phyloP scores from a whole-genome alignment of 53 echinoderm and acorn worm genomes.

The Echinarachnius parma region DNA sequence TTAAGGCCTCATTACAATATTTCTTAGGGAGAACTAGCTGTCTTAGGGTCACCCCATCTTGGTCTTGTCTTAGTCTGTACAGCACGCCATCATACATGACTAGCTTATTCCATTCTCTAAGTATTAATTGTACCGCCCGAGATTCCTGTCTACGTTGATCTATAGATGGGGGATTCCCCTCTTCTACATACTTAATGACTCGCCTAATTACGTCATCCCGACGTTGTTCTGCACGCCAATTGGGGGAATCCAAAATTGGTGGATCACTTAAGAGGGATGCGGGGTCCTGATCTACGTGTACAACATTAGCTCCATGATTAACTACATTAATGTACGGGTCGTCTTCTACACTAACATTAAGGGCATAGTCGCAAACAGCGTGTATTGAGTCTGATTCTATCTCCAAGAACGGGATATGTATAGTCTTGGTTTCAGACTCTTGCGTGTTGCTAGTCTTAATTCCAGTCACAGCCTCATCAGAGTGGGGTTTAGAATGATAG shows the following conservation, averaged over 20 bases:
- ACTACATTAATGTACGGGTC: conserved; percentile 9
- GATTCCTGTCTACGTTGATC: background rate
- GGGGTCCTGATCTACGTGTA: background rate
- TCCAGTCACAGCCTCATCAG: too few relatives aligned
- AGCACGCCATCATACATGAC: conserved; percentile 5
- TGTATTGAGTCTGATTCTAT: background rate
- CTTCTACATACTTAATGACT: background rate
- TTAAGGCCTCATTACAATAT: background rate
- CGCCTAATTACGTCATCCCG: background rate
- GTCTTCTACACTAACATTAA: conserved; percentile 10
- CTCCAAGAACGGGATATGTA: too few relatives aligned
- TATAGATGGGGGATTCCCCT: background rate
- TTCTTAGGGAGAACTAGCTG: conserved; percentile 28
- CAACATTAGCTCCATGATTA: background rate
- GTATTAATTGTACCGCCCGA: conserved; percentile 4
- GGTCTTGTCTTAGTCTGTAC: background rate
- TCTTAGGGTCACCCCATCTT: background rate
- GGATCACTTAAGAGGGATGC: background rate
- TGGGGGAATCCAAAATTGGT: background rate
- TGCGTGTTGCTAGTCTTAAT: too few relatives aligned
- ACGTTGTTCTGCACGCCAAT: conserved; percentile 22
- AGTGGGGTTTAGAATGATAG: too few relatives aligned
- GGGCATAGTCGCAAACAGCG: background rate
- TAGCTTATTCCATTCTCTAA: conserved; percentile 41
- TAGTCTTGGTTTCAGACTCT: too few relatives aligned